Conservation (phyloP, 1,140 invertebrate genomes). For the Micrasema longulum region DNA sequence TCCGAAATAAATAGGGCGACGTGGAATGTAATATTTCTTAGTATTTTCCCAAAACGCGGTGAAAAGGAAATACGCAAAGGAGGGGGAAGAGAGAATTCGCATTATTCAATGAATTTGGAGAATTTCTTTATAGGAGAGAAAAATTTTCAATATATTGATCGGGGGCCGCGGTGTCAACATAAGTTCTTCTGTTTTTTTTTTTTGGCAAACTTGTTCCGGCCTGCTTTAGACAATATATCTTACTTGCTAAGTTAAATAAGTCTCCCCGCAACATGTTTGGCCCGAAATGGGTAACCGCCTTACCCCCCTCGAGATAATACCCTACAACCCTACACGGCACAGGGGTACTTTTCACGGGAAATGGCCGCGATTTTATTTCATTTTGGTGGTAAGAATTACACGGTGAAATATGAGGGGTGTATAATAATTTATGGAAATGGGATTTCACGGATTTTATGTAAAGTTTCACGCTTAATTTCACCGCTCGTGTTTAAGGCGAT, state of each 20-base stretch:
- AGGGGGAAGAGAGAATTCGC: constrained; percentile 7
- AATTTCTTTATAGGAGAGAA: constrained; percentile 12
- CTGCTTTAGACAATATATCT: constrained; percentile 27
- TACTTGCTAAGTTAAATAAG: constrained; percentile 23
- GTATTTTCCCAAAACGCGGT: constrained; percentile 4
- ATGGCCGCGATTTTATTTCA: no score
- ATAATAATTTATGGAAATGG: no score
- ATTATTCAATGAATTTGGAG: constrained; percentile 23
- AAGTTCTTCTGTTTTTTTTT: constrained; percentile 13
- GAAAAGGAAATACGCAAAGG: constrained; percentile 9
- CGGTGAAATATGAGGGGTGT: neutral
- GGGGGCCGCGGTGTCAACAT: constrained; percentile 13
- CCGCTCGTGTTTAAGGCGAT: no score
- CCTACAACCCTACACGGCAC: no score
- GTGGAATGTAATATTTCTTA: constrained; percentile 17
- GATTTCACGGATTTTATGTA: no score
- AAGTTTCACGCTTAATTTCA: no score
- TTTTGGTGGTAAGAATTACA: neutral
- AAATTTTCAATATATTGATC: constrained; percentile 20
- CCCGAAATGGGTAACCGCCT: no score
- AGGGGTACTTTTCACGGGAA: neutral
- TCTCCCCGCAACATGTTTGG: no score
- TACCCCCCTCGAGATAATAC: no score
- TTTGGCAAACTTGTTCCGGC: neutral
- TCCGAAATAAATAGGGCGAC: neutral